Percentiles rank a stretch among this genome's conserved stretches.
phyloP scores from a whole-genome alignment of 1,140 invertebrate species.

The Drosophila pectinifera region DNA sequence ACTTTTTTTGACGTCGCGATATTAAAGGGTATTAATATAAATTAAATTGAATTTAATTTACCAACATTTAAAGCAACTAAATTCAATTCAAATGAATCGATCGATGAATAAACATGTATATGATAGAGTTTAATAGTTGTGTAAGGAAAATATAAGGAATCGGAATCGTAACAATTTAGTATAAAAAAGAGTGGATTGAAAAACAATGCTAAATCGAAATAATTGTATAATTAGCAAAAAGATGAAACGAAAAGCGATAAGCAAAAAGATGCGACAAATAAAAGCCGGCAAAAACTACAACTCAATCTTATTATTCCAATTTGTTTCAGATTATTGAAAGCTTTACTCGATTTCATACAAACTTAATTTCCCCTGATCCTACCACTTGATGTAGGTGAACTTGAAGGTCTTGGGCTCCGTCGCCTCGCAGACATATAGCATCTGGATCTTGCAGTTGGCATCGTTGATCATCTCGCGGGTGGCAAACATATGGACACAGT shows the following conservation, averaged over 20 bases:
- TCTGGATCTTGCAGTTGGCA: slow-evolving; percentile 74
- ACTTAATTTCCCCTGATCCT: neutral
- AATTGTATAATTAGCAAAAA: slow-evolving; percentile 46
- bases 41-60: slow-evolving; percentile 41
- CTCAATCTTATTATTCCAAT: neutral
- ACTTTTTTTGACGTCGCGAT: slow-evolving; percentile 46
- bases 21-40: slow-evolving; percentile 47
- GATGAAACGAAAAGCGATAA: slow-evolving; percentile 48
- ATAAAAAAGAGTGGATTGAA: slow-evolving; percentile 16
- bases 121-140: slow-evolving; percentile 56
- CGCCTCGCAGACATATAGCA: slow-evolving; percentile 70
- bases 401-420: slow-evolving; percentile 73
- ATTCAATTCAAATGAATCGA: slow-evolving; percentile 39
- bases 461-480: slow-evolving; percentile 70
- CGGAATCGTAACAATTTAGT: slow-evolving; percentile 71
- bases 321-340: no score
- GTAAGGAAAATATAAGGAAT: slow-evolving; percentile 46
- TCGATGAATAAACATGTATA: slow-evolving; percentile 49
- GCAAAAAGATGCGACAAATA: slow-evolving; percentile 60
- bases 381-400: slow-evolving; percentile 74
- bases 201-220: slow-evolving; percentile 43
- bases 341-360: no score
- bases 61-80: slow-evolving; percentile 39
- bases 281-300: slow-evolving; percentile 45
- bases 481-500: slow-evolving; percentile 74